Base-by-base conservation (phyloP, 2,888 invertebrate species). In the Agelastica alni region DNA sequence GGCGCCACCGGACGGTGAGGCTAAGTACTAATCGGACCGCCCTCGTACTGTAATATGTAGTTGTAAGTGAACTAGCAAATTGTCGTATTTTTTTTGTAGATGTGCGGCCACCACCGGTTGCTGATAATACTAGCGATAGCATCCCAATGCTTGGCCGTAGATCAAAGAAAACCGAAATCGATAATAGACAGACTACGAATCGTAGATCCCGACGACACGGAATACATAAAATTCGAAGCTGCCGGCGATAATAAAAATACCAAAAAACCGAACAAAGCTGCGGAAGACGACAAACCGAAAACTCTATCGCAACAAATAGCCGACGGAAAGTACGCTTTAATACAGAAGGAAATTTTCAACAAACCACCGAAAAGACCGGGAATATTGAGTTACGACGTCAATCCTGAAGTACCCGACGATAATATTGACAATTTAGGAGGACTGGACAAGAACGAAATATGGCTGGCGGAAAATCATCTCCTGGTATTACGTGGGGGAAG, bases 401-500 rank as follows among this genome's bases (percentile, higher is more conserved):
- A 93, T 69, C 82, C 88, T 0, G 93, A 93, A 72, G 89, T 92
- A 28, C 85, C 89, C 0, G 84, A 85, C 66, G 93, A 93, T 74
- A 92, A 87, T 63, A 81, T 85, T 17, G 85, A 87, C 60, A 93
- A 85, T 71, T 81, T 89, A 32, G 93, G 93, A 13, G 93, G 93
- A 12, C 78, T 93, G 2, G 86, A 86, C 66, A 87, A 90, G 69
- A 88, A 91, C 53, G 93, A 93, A 65, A 93, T 93, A 68, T 93
- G 93, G 93, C 78, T 93, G 51, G 91, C 93, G 0, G 93, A 93
- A 73, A 92, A 93, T 71, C 93, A 93, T 75, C 78, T 93, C 56
- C 77, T 93, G 39, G 91, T 93, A 20, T 77, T 93, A 34, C 87
- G 86, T 75, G 93, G 93, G 22, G 93, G 92, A 43, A 82, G 82